phyloP scores from a whole-genome alignment of 2,113 vertebrate species.

The Tympanuchus pallidicinctus region DNA sequence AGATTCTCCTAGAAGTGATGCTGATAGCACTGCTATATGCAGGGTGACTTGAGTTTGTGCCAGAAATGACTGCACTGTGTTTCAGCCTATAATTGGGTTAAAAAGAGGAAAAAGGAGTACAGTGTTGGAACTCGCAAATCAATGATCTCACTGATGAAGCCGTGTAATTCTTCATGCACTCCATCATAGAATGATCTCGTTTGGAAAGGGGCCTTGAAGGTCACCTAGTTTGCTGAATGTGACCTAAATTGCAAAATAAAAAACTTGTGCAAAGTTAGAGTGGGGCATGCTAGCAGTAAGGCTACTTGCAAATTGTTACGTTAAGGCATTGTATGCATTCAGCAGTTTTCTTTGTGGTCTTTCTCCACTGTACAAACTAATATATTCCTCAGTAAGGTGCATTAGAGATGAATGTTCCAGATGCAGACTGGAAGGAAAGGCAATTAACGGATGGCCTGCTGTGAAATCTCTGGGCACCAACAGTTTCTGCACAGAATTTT shows the following conservation, averaged over 20 bases:
- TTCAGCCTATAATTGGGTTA: not conserved
- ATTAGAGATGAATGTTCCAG: not conserved
- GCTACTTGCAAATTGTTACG: not conserved
- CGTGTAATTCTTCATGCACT: not conserved
- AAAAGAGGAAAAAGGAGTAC: not conserved
- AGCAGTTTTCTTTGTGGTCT: not conserved
- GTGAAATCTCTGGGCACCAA: not conserved
- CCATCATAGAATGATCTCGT: not conserved
- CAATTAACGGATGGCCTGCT: slow-evolving; percentile 46
- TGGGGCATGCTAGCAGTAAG: not conserved
- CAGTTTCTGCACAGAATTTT: not conserved
- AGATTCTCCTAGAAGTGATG: not conserved
- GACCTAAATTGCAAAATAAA: not conserved
- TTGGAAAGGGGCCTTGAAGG: not conserved
- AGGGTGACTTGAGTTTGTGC: not conserved
- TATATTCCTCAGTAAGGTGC: not conserved
- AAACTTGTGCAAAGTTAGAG: not conserved
- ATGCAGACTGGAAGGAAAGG: not conserved
- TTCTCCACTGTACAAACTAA: not conserved
- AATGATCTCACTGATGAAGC: not conserved
- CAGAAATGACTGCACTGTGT: not conserved
- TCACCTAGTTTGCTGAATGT: not conserved
- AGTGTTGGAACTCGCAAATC: not conserved
- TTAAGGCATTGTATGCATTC: not conserved
- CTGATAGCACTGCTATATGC: not conserved